Conservation (phyloP, 2,113 vertebrate genomes). For the Tylochromis polylepis region DNA sequence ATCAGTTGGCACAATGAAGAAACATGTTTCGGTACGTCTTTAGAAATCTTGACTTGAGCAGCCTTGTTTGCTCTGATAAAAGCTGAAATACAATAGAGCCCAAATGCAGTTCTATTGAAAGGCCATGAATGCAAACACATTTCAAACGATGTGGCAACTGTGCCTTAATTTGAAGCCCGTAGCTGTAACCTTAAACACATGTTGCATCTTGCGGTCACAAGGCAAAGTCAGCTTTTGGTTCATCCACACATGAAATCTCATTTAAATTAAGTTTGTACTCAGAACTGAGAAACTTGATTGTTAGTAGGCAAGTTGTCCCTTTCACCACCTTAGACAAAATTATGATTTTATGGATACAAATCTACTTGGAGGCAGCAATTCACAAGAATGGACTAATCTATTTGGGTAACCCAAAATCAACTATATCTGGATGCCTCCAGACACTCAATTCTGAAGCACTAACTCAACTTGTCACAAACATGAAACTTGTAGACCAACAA, state of each 20-base stretch:
- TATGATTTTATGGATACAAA: neutral
- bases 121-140: neutral
- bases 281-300: neutral
- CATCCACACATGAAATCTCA: neutral
- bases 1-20: neutral
- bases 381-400: accelerated
- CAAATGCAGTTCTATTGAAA: accelerated
- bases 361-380: neutral
- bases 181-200: accelerated
- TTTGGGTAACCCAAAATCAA: neutral
- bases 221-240: accelerated
- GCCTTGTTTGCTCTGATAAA: neutral
- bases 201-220: accelerated
- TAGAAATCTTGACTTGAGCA: neutral
- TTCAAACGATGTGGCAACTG: neutral
- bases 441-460: neutral
- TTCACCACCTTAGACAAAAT: neutral
- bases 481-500: accelerated
- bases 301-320: neutral
- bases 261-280: accelerated
- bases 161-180: neutral
- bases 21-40: accelerated
- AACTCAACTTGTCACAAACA: accelerated
- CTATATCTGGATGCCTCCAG: neutral
- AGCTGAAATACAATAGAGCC: neutral